Conservation (phyloP, 2,797 vertebrate genomes). For the Acipenser oxyrinchus region DNA sequence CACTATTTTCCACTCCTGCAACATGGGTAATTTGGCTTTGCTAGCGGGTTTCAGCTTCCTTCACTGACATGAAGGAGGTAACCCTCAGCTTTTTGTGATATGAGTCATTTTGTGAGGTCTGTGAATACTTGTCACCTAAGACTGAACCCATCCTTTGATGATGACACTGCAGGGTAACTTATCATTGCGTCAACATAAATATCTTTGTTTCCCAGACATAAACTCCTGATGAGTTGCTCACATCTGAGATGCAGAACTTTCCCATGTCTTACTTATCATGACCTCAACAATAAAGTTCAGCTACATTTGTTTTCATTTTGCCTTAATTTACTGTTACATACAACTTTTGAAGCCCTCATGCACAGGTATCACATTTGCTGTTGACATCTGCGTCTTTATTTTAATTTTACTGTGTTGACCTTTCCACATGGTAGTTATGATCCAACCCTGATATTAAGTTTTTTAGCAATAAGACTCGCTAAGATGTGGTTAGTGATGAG, state of each 20-base stretch:
- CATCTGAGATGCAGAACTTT: background rate
- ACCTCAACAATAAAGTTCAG: too few relatives aligned
- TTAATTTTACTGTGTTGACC: too few relatives aligned
- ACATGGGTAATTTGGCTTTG: background rate
- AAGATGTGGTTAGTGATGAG: too few relatives aligned
- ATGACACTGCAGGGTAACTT: background rate
- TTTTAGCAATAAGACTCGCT: too few relatives aligned
- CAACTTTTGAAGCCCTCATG: too few relatives aligned
- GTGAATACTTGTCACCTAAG: background rate
- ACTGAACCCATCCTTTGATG: background rate
- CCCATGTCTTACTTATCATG: too few relatives aligned
- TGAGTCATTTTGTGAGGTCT: conserved; percentile 1
- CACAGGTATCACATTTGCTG: too few relatives aligned
- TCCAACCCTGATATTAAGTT: too few relatives aligned
- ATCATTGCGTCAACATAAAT: background rate
- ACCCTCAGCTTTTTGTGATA: background rate
- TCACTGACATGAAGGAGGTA: background rate
- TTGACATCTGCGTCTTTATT: too few relatives aligned
- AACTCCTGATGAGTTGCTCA: background rate
- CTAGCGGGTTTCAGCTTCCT: background rate
- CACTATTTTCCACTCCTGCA: background rate
- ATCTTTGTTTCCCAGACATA: background rate
- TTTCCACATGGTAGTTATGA: too few relatives aligned
- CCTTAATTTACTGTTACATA: too few relatives aligned
- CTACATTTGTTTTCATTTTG: too few relatives aligned